Evolutionary conservation across 2,888 invertebrate species (phyloP), one percentile per base, ranked within the genome.

Genomic region (Caenorhabditis japonica): DNA sequence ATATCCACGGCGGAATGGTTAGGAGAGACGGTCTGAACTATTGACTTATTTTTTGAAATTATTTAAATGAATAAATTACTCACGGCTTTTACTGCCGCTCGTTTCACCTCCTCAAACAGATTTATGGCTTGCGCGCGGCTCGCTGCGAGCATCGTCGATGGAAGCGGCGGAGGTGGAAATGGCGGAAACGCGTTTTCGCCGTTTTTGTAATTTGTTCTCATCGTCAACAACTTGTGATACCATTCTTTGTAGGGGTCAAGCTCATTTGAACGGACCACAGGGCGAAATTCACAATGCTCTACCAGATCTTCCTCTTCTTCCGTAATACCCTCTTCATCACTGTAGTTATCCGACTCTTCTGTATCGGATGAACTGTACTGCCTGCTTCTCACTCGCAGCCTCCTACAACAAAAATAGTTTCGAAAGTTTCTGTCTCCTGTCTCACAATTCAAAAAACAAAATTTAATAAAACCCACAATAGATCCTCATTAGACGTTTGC

Each of bases 101-200:
- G 17, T 23, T 62, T 62, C 4, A 53, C 46, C 13, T 44, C 58
- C 2, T 72, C 64, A 19, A 72, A 72, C 7, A 59, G 19, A 30
- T 72, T 72, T n/a, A 58, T 38, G 12, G 47, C 36, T 7, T 15
- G 2, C 17, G 71, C 71, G 12, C 27, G 25, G 49, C 71, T 72
- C 25, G 71, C 71, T 3, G 64, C 64, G n/a, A 72, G 52, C 64
- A 72, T 59, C 8, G 41, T 33, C 1, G 71, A 72, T 21, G 59
- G 58, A 5, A 64, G 52, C 0, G 71, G 71, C 4, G 62, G 64
- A n/a, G 71, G 71, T 21, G 71, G 71, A 30, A 59, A 72, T 10
- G 71, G 71, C 34, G 71, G 71, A 34, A 64, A 64, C 1, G 62
- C 34, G 15, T 52, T 49, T 2, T 56, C 51, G 2, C 38, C 51